Evolutionary conservation across 2,113 vertebrate genomes (phyloP).

Genomic region (Phyllopteryx taeniolatus): DNA sequence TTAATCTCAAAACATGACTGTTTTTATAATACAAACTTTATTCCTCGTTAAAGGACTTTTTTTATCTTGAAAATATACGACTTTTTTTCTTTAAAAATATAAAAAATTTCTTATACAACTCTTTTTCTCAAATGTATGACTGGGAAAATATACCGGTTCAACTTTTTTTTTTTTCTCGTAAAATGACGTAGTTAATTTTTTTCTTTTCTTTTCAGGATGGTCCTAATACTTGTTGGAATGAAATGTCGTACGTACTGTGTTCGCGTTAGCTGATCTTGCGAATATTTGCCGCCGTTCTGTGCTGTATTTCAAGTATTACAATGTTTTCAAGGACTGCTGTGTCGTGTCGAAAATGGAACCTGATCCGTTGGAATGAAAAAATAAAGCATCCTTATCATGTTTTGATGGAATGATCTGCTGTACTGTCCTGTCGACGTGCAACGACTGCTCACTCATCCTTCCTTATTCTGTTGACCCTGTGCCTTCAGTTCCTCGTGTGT

Average conservation of each 20-base stretch:
- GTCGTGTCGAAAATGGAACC: constrained; percentile 28
- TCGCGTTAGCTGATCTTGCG: background rate
- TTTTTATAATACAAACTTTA: too few relatives aligned
- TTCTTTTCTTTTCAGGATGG: background rate
- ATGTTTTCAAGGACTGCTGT: constrained; percentile 8
- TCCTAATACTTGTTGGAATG: background rate
- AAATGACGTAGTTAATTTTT: background rate
- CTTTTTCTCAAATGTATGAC: too few relatives aligned
- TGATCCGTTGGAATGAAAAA: background rate
- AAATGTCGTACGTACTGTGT: background rate
- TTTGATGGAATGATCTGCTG: background rate
- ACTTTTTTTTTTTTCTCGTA: background rate
- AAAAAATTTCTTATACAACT: too few relatives aligned
- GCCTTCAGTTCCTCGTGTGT: constrained; percentile 62
- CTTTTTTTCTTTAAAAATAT: too few relatives aligned
- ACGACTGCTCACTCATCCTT: background rate
- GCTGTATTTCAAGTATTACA: constrained; percentile 36
- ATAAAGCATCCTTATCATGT: background rate
- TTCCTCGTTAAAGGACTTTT: too few relatives aligned
- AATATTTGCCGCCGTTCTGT: constrained; percentile 23
- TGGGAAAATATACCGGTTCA: too few relatives aligned
- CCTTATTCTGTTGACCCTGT: constrained; percentile 22
- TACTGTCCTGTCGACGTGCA: background rate
- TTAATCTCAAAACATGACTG: too few relatives aligned
- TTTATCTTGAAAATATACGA: too few relatives aligned